phyloP scores from a whole-genome alignment of 30 jellyfish, hydroid and myxozoan species.

The Chironex yamaguchii region DNA sequence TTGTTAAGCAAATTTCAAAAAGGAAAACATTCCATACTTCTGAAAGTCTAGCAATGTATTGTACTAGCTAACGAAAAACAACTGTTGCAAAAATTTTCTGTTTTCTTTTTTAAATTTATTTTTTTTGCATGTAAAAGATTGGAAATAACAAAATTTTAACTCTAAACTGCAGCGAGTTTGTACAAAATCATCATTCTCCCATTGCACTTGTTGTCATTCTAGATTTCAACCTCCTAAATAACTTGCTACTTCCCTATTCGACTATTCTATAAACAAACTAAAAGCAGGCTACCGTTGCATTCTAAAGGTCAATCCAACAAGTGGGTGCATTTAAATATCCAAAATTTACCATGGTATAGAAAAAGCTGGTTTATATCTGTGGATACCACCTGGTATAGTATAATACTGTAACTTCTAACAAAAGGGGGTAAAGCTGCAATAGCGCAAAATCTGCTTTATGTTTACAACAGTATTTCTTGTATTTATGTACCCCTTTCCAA shows the following conservation, averaged over 20 bases:
- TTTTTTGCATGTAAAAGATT: not conserved
- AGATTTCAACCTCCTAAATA: slow-evolving; percentile 2
- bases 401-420: no score
- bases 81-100: not conserved
- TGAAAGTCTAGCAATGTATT: not conserved
- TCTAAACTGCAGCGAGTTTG: not conserved
- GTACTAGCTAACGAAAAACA: slow-evolving; percentile 8
- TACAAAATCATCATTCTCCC: not conserved
- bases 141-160: not conserved
- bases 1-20: not conserved
- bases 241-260: not conserved
- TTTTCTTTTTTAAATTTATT: not conserved
- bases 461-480: no score
- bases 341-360: not conserved
- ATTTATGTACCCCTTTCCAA: no score
- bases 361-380: slow-evolving; percentile 6
- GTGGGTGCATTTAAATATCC: no score
- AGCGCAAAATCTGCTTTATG: no score
- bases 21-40: not conserved
- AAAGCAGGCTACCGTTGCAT: not conserved
- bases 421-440: no score
- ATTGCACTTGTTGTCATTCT: not conserved
- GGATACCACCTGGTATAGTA: no score
- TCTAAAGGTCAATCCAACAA: not conserved
- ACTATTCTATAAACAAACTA: not conserved